Evolutionary conservation across 2,888 invertebrate genomes (phyloP).

Genomic region (Apoda limacodes): DNA sequence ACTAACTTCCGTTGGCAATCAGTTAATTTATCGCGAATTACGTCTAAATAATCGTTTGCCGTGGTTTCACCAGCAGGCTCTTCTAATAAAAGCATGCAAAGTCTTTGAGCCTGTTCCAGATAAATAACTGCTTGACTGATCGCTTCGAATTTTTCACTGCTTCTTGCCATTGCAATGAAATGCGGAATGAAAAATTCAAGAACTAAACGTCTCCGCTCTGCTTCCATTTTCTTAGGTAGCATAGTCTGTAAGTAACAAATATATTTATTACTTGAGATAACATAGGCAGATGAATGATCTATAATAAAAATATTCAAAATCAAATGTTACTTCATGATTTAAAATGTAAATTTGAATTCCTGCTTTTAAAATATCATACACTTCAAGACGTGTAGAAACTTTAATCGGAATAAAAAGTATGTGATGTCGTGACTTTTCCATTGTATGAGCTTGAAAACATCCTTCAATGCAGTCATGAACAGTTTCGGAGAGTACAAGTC

Average conservation of each 20-base stretch:
- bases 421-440: too few relatives aligned
- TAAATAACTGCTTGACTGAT: constrained; percentile 74
- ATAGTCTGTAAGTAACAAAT: constrained; percentile 38
- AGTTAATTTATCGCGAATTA: constrained; percentile 64
- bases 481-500: too few relatives aligned
- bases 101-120: constrained; percentile 76
- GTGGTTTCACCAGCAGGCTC: constrained; percentile 65
- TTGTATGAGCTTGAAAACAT: too few relatives aligned
- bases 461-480: too few relatives aligned
- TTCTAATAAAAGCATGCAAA: constrained; percentile 72
- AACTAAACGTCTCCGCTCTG: constrained; percentile 71
- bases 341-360: too few relatives aligned
- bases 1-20: constrained; percentile 55
- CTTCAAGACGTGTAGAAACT: too few relatives aligned
- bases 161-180: constrained; percentile 77
- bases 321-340: too few relatives aligned
- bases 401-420: too few relatives aligned
- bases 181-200: constrained; percentile 79
- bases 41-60: constrained; percentile 63
- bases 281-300: too few relatives aligned
- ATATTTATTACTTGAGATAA: too few relatives aligned
- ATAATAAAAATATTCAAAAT: too few relatives aligned
- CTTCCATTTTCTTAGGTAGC: constrained; percentile 61
- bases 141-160: constrained; percentile 72
- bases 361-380: too few relatives aligned